These are phyloP conservation scores for Urocolius indicus DNA, from an alignment of 2,113 vertebrate genomes.

Conservation along the genomic window DNA sequence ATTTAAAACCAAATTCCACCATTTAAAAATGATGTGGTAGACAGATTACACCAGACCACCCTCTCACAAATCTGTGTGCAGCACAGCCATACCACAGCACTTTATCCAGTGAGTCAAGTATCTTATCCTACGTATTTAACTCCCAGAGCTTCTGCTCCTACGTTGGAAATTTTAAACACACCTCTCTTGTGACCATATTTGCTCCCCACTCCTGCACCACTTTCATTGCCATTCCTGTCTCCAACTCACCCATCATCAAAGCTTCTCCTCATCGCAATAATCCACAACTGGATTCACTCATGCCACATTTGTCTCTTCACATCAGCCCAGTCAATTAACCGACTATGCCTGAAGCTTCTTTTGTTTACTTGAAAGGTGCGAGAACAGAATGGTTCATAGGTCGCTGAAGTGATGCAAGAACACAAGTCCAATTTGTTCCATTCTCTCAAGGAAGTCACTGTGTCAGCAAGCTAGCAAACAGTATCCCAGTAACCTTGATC, in stretches of 20 bases:
- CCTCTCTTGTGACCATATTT: not conserved
- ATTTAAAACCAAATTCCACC: not conserved
- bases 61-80: not conserved
- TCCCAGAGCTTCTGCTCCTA: not conserved
- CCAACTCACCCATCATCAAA: not conserved
- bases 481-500: not conserved
- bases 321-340: not conserved
- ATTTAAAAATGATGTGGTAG: not conserved
- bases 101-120: not conserved
- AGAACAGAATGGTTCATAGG: not conserved
- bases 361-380: not conserved
- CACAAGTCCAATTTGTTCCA: not conserved
- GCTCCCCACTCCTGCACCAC: no score
- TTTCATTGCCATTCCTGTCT: not conserved
- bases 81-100: not conserved
- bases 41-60: not conserved
- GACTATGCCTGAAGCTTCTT: not conserved
- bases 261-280: not conserved
- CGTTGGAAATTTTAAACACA: not conserved
- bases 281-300: not conserved
- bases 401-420: not conserved
- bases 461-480: not conserved
- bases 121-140: not conserved
- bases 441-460: not conserved
- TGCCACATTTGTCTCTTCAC: not conserved